phyloP scores from a whole-genome alignment of 2,797 vertebrate species.

The Acipenser transmontanus region DNA sequence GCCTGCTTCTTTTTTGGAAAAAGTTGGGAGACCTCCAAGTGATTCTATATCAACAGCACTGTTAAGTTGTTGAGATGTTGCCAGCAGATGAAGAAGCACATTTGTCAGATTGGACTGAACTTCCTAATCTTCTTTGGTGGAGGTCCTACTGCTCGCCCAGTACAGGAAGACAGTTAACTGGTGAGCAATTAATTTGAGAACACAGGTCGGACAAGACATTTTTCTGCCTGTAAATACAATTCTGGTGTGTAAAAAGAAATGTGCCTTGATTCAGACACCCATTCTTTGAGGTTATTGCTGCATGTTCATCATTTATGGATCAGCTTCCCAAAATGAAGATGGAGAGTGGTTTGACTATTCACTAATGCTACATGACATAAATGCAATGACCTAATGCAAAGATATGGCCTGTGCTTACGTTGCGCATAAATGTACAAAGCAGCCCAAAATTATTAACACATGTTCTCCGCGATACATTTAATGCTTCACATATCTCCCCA shows the following conservation, averaged over 20 bases:
- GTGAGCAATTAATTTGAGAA: slow-evolving; percentile 23
- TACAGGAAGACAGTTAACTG: slow-evolving; percentile 15
- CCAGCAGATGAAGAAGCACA: not conserved
- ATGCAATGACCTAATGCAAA: slow-evolving; percentile 21
- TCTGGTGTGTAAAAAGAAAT: too few species aligned
- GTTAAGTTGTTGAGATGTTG: not conserved
- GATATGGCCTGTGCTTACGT: slow-evolving; percentile 24
- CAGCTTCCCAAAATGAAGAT: slow-evolving; percentile 26
- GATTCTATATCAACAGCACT: slow-evolving; percentile 1
- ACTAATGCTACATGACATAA: slow-evolving; percentile 34
- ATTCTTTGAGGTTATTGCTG: too few species aligned
- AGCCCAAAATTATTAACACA: slow-evolving; percentile 33
- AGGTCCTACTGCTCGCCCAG: slow-evolving; percentile 16
- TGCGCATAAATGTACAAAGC: slow-evolving; percentile 26
- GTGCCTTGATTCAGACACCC: too few species aligned
- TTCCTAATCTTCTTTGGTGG: slow-evolving; percentile 11
- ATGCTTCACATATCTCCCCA: too few species aligned
- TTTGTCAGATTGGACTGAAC: slow-evolving; percentile 19
- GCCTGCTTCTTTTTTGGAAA: not conserved
- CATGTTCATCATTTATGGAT: not conserved
- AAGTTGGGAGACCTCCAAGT: not conserved
- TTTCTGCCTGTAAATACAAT: too few species aligned
- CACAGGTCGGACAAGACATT: too few species aligned
- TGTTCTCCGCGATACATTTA: slow-evolving; percentile 11
- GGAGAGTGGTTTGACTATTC: slow-evolving; percentile 24